A percentile compares a stretch with the other conserved stretches of the same genome.
These are phyloP conservation scores for Eueides isabella DNA, from an alignment of 1,140 invertebrate genomes.

Conservation along the genomic window DNA sequence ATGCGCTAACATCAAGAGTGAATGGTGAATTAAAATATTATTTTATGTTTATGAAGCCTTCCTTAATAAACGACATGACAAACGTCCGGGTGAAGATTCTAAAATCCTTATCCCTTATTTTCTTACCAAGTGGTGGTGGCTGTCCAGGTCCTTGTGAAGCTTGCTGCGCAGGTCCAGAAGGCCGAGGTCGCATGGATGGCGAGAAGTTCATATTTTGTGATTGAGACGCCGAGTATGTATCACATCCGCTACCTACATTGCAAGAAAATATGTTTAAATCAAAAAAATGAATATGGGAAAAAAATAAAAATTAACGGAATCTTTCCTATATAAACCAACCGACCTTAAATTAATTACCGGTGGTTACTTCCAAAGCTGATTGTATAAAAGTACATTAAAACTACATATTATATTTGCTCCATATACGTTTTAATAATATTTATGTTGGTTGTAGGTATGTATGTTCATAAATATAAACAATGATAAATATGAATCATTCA, in stretches of 20 bases:
- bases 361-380: background rate
- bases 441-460: background rate
- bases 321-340: background rate
- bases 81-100: too few relatives aligned
- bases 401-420: background rate
- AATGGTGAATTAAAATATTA: too few relatives aligned
- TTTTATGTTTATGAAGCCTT: too few relatives aligned
- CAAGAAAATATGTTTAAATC: background rate
- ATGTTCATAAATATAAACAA: background rate
- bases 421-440: background rate
- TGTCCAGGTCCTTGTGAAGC: slow-evolving; percentile 47
- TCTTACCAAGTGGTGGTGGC: slow-evolving; percentile 56
- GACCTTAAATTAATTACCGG: background rate
- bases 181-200: slow-evolving; percentile 84
- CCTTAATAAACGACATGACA: background rate
- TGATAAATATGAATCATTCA: slow-evolving; percentile 1
- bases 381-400: background rate
- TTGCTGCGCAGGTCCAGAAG: slow-evolving; percentile 59
- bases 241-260: slow-evolving; percentile 80
- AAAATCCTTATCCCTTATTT: background rate
- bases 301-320: too few relatives aligned
- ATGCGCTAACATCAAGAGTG: too few relatives aligned
- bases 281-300: too few relatives aligned
- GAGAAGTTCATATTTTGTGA: slow-evolving; percentile 93
- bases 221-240: slow-evolving; percentile 88